phyloP scores from a whole-genome alignment of 2,113 vertebrate species.

The Danio rerio region GRCz12tu NC_133182.1:48159501-48160000 shows the following conservation, averaged over 20 bases:
- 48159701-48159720: not conserved
- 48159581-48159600: constrained; percentile 48
- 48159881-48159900: not conserved
- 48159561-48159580: constrained; percentile 34
- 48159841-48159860: not conserved
- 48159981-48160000: constrained; percentile 55
- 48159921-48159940: constrained; percentile 15
- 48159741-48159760: not conserved
- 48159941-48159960: constrained; percentile 46
- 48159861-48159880: constrained; percentile 5
- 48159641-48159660: constrained; percentile 34
- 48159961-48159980: constrained; percentile 51
- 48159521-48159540: constrained; percentile 30
- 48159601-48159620: constrained; percentile 51
- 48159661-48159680: not conserved
- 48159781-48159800: not conserved
- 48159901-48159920: constrained; percentile 19
- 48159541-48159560: constrained; percentile 1
- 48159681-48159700: constrained; percentile 37
- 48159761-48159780: not conserved
- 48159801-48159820: not conserved
- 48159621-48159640: constrained; percentile 58
- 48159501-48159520: constrained; percentile 41
- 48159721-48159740: not conserved
- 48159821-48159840: not conserved